Conservation (phyloP, 1,140 invertebrate species). For the Micrasema minimum region DNA sequence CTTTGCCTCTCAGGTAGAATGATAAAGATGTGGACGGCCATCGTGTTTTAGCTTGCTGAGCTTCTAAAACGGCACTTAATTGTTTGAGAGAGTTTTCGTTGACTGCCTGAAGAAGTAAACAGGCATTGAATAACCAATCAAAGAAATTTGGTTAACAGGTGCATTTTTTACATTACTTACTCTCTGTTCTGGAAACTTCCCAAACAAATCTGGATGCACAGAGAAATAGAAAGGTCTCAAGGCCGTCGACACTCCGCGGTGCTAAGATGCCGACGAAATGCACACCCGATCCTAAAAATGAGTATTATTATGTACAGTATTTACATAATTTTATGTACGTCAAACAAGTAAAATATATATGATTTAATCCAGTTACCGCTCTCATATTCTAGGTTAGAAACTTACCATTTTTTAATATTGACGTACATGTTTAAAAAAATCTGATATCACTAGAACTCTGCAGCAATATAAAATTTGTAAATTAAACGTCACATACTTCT, state of each 20-base stretch:
- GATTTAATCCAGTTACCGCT: no score
- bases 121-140: no score
- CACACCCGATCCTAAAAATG: slow-evolving; percentile 25
- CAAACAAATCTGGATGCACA: slow-evolving; percentile 89
- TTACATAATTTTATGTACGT: no score
- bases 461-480: no score
- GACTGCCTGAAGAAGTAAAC: slow-evolving; percentile 66
- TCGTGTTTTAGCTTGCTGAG: slow-evolving; percentile 68
- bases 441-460: neutral
- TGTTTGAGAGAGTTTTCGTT: slow-evolving; percentile 86
- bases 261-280: slow-evolving; percentile 39
- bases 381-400: no score
- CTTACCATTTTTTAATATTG: slow-evolving; percentile 27
- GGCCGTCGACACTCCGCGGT: slow-evolving; percentile 76
- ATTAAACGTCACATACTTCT: no score
- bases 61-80: slow-evolving; percentile 78
- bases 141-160: no score
- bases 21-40: slow-evolving; percentile 68
- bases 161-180: no score
- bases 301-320: no score
- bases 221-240: slow-evolving; percentile 86
- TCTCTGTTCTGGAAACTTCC: slow-evolving; percentile 79
- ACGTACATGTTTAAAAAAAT: slow-evolving; percentile 9
- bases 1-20: slow-evolving; percentile 73
- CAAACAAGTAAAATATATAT: slow-evolving; percentile 1